A percentile compares a stretch with the other conserved stretches of the same genome.
Conservation (phyloP, 2,113 vertebrate species). For the Furnarius figulus region DNA sequence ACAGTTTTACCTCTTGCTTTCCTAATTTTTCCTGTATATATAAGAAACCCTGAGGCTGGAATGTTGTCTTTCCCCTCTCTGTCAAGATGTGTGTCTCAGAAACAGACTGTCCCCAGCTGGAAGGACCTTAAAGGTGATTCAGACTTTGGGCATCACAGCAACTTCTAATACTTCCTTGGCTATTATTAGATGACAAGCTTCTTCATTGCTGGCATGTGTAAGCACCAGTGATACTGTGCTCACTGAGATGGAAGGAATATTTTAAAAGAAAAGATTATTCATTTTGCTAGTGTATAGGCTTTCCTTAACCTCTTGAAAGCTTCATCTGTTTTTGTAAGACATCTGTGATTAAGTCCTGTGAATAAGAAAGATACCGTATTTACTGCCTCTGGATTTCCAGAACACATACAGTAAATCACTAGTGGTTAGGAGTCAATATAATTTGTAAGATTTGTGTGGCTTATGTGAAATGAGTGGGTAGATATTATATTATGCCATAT, state of each 20-base stretch:
- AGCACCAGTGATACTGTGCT: background rate
- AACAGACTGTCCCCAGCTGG: background rate
- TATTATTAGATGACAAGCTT: slow-evolving; percentile 14
- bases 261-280: background rate
- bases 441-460: background rate
- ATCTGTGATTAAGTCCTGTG: background rate
- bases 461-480: background rate
- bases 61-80: background rate
- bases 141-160: background rate
- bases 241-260: slow-evolving; percentile 4
- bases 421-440: background rate
- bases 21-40: slow-evolving; percentile 22
- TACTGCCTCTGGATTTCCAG: background rate
- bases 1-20: slow-evolving; percentile 2
- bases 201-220: background rate
- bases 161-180: background rate
- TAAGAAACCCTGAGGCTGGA: background rate
- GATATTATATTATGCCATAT: background rate
- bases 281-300: background rate
- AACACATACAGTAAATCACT: background rate
- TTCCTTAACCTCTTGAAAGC: background rate
- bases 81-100: rapidly evolving
- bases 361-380: background rate
- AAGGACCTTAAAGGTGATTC: slow-evolving; percentile 30
- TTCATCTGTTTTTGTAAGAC: background rate